Conservation (phyloP, 2,113 vertebrate genomes). For the Eclectus roratus region DNA sequence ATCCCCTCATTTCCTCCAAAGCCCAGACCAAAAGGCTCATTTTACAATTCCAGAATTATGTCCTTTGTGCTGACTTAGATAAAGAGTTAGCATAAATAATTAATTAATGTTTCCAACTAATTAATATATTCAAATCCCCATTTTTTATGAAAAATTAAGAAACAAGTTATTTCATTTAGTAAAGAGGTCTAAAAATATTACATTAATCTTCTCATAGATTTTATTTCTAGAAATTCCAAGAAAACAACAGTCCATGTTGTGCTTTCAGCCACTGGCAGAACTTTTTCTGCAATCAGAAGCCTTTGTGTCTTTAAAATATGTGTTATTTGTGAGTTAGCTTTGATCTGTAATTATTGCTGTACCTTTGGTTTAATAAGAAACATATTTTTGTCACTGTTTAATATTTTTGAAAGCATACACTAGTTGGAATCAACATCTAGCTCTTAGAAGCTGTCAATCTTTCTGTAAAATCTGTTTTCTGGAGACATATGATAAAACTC, state of each 20-base stretch:
- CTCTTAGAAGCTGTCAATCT: not conserved
- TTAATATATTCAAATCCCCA: not conserved
- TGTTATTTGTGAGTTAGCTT: not conserved
- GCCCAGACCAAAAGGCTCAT: not conserved
- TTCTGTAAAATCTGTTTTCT: not conserved
- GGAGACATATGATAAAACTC: not conserved
- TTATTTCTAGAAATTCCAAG: not conserved
- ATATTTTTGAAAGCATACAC: not conserved
- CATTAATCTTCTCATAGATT: not conserved
- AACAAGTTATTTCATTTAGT: not conserved
- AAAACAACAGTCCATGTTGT: not conserved
- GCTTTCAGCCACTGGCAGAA: not conserved
- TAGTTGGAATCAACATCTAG: not conserved
- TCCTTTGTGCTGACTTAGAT: not conserved
- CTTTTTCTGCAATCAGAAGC: not conserved
- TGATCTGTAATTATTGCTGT: not conserved
- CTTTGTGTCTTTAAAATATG: not conserved
- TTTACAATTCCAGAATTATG: not conserved
- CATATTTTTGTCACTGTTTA: not conserved
- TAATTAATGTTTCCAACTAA: not conserved
- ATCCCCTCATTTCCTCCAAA: not conserved
- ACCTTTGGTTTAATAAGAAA: conserved; percentile 13
- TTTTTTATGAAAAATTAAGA: not conserved
- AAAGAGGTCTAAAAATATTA: not conserved
- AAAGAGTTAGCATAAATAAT: not conserved